Evolutionary conservation across 2,113 vertebrate genomes (phyloP), one percentile per base, ranked within the genome.

Genomic region (Calonectris borealis): DNA sequence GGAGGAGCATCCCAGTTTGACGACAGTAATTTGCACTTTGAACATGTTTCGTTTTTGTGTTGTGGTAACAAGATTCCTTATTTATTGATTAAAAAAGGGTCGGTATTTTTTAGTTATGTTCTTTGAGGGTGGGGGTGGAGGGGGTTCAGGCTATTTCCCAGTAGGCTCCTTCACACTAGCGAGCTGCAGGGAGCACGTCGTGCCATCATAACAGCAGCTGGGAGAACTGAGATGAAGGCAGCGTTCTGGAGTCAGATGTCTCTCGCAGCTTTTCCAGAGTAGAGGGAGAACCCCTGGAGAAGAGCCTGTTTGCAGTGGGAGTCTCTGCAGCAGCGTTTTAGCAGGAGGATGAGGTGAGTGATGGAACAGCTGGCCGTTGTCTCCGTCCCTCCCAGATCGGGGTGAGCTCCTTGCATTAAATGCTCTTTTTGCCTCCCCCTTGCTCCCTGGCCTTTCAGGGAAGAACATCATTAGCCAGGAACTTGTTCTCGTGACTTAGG

Each of bases 1-100:
- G 96, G 97, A 98, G 97, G 96, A 97, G 98, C 97, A 98, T 98
- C 98, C 97, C 97, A 96, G 97, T 97, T 94, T 97, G 94, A 97
- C 97, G 97, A 97, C 97, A 98, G 97, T 97, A 97, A 98, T 98
- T 98, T 98, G 98, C 98, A 98, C 98, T 98, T 98, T 98, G 98
- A 98, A 98, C 98, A 96, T 98, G 96, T 98, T 96, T 97, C 96
- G 94, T 97, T 98, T 98, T 98, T 98, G 98, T 98, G 98, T 98
- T 98, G 98, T 98, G 98, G 97, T 98, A 98, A 98, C 97, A 92
- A 97, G 95, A 98, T 97, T 98, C 96, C 96, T 98, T 98, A 98
- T 98, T 98, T 98, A 98, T 98, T 98, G 98, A 97, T 79, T 86
- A 65, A 96, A 89, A 96, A 96, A 98, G 97, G 92, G 95, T 98